Base-by-base conservation (phyloP, 2,113 vertebrate species). In the Lagopus muta region DNA sequence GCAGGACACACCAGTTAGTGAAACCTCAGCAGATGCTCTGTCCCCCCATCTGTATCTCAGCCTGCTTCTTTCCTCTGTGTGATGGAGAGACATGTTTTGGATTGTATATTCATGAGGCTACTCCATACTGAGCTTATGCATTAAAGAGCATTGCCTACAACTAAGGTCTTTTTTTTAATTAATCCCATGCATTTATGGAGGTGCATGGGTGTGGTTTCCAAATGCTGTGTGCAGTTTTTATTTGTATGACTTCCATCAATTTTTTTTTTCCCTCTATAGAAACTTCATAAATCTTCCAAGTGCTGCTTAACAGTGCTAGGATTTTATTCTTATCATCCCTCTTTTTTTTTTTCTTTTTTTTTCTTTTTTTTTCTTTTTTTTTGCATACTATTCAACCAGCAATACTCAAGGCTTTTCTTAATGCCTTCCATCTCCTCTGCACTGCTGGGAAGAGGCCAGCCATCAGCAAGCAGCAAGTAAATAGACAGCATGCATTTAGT, bases 351-450 rank as follows among this genome's bases (percentile, higher is more conserved):
- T 13, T 25, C 25, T 45, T 82, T 73, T 84, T 70, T 74, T 58
- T 70, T 80, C 27, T 71, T 40, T 25, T 45, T 82, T 73, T 84
- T 70, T 74, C 45, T 74, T 83, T n/a, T 71, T 54, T 79, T 66
- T 43, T 77, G 22, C 62, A 92, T 64, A 19, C 86, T 88, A 73
- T 82, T 82, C 82, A 91, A 72, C 74, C 87, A 89, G 91, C 45
- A 92, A 81, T 92, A 93, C 83, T 77, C 52, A 74, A 34, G 60
- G 90, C 76, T 95, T 93, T 96, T 69, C 90, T 92, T 96, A 96
- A 96, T 92, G 92, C 86, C 48, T 94, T 96, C 92, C 96, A 92
- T 89, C 94, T 94, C 64, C 72, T 79, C 62, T 57, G 71, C 65
- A 20, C 34, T 92, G 87, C 87, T 91, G 87, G 89, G 87, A 94